Percentiles rank a stretch among this genome's conserved stretches.
Conservation (phyloP, 35 echinoderm and acorn worm species). For the Holothuria glaberrima region DNA sequence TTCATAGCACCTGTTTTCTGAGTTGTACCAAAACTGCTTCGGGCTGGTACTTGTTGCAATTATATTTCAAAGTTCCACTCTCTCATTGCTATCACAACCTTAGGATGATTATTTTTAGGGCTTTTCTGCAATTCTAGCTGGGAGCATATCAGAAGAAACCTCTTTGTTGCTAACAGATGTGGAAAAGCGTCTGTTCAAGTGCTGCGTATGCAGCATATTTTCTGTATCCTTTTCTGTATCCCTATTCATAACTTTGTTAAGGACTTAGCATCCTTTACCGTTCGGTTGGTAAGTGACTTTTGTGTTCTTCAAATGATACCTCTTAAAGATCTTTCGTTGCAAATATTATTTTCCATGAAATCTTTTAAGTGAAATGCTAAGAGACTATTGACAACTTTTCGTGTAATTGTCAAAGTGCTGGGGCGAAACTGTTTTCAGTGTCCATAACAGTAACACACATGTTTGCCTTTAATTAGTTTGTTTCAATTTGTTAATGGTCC, state of each 20-base stretch:
- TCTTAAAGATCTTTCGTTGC: too few species aligned
- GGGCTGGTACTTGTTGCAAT: slow-evolving; percentile 19
- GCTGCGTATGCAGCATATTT: not conserved
- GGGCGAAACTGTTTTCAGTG: too few species aligned
- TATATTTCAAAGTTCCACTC: not conserved
- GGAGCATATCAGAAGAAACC: slow-evolving; percentile 6
- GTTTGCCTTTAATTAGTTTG: too few species aligned
- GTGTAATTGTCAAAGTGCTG: too few species aligned
- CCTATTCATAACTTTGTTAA: not conserved
- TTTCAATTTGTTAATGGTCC: too few species aligned
- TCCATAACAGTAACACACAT: too few species aligned
- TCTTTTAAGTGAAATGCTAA: too few species aligned
- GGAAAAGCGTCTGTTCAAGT: not conserved
- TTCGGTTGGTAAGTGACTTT: slow-evolving; percentile 48
- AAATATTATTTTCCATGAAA: too few species aligned
- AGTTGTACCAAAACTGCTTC: slow-evolving; percentile 52
- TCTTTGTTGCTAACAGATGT: not conserved
- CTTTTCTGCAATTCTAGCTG: not conserved
- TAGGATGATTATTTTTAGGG: not conserved
- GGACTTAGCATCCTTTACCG: slow-evolving; percentile 20
- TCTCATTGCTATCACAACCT: slow-evolving; percentile 15
- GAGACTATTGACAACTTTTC: too few species aligned
- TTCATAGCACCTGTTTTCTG: slow-evolving; percentile 64
- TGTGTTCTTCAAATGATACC: too few species aligned
- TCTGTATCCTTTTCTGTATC: not conserved